These are phyloP conservation scores for Peromyscus aztecus DNA, from an alignment of 2,797 vertebrate genomes.

Conservation along the genomic window DNA sequence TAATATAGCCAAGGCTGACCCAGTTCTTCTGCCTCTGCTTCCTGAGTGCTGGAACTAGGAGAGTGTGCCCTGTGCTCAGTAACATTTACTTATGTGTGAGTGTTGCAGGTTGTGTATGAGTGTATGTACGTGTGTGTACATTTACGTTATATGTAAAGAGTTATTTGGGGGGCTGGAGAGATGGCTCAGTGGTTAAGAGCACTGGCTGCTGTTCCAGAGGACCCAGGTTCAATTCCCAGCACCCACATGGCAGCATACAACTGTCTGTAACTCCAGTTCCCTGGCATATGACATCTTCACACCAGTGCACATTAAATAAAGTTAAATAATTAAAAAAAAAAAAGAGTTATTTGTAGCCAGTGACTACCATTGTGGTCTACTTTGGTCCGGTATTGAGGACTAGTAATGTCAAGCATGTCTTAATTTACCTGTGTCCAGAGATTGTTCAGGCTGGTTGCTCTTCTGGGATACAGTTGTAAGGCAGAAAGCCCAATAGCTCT, in stretches of 20 bases:
- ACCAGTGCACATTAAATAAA: no score
- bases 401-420: slow-evolving; percentile 7
- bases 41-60: background rate
- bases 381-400: background rate
- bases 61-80: no score
- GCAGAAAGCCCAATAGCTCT: background rate
- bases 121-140: background rate
- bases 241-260: no score
- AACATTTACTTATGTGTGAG: background rate
- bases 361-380: background rate
- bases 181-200: no score
- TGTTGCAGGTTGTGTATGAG: background rate
- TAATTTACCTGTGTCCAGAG: background rate
- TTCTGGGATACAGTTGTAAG: background rate
- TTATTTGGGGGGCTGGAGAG: no score
- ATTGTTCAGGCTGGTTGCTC: background rate
- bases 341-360: slow-evolving; percentile 10
- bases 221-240: no score
- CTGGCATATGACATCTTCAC: no score
- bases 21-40: background rate
- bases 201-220: no score
- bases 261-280: no score
- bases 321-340: no score
- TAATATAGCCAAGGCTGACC: background rate
- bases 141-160: slow-evolving; percentile 14